Evolutionary conservation across 2,888 invertebrate species (phyloP).

Genomic region (Mesorhabditis spiculigera): DNA sequence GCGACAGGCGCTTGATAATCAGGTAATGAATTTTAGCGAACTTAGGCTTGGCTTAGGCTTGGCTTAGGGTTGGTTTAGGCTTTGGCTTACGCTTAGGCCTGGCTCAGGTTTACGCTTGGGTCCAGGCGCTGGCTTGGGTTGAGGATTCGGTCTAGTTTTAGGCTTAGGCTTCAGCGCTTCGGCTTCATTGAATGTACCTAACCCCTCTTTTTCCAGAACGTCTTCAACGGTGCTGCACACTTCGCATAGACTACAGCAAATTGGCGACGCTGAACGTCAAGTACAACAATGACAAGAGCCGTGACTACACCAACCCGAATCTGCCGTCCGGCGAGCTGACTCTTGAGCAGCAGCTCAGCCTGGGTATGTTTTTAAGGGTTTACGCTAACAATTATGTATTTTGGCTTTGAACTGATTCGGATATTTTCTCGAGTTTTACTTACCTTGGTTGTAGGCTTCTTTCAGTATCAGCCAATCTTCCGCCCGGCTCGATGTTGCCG

Average conservation of each 20-base stretch:
- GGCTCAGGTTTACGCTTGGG: too few species aligned
- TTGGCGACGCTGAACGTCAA: slow-evolving; percentile 95
- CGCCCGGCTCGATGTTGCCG: slow-evolving; percentile 13
- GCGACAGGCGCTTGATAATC: slow-evolving; percentile 92
- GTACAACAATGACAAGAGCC: slow-evolving; percentile 99
- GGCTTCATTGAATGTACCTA: neutral
- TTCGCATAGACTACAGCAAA: slow-evolving; percentile 80
- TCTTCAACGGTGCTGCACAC: slow-evolving; percentile 88
- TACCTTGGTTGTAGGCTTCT: neutral
- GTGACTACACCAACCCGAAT: slow-evolving; percentile 97
- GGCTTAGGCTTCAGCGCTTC: neutral
- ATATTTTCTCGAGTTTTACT: neutral
- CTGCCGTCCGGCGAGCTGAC: slow-evolving; percentile 83
- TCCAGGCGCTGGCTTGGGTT: too few species aligned
- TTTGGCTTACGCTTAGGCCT: too few species aligned
- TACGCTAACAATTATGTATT: neutral
- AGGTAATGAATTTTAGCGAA: slow-evolving; percentile 59
- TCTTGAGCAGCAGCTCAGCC: slow-evolving; percentile 53
- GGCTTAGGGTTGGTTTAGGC: too few species aligned
- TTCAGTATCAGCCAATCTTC: slow-evolving; percentile 1
- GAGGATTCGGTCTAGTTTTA: too few species aligned
- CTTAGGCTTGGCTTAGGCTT: too few species aligned
- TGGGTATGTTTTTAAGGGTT: slow-evolving; percentile 18
- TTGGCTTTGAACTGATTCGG: neutral
- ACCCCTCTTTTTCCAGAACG: slow-evolving; percentile 67